A percentile compares a stretch with the other conserved stretches of the same genome.
Conservation (phyloP, 2,888 invertebrate species). For the Philaethria dido region DNA sequence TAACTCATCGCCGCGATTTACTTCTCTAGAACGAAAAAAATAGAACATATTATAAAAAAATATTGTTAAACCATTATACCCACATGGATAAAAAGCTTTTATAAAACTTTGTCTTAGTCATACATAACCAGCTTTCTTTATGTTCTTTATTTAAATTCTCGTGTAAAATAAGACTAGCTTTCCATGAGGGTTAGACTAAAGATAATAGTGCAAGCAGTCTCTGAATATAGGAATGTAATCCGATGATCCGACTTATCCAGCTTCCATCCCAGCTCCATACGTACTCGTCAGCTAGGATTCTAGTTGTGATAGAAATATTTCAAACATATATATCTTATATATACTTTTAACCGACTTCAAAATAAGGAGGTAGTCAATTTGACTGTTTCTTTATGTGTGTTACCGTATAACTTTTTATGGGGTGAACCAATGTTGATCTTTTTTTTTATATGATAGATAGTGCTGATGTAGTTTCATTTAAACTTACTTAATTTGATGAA, state of each 20-base stretch:
- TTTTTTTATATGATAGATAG: no score
- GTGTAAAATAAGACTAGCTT: constrained; percentile 32
- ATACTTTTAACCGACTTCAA: no score
- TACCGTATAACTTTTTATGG: no score
- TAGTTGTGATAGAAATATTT: constrained; percentile 27
- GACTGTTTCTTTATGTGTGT: no score
- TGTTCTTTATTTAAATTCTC: constrained; percentile 24
- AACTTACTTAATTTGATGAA: no score
- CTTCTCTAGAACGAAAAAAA: no score
- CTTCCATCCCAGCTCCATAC: constrained; percentile 30
- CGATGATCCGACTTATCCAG: constrained; percentile 38
- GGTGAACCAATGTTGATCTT: no score
- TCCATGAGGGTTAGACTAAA: constrained; percentile 34
- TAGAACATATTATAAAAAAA: no score
- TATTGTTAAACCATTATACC: no score
- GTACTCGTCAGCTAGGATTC: constrained; percentile 21
- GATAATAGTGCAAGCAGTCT: constrained; percentile 32
- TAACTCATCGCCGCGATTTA: no score
- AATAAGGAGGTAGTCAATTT: no score
- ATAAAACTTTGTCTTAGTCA: neutral
- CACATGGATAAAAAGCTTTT: neutral
- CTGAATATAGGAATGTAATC: constrained; percentile 38
- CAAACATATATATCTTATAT: constrained; percentile 4
- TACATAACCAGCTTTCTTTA: constrained; percentile 16
- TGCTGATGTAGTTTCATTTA: no score